A percentile compares a stretch with the other conserved stretches of the same genome.
phyloP scores from a whole-genome alignment of 2,888 invertebrate genomes.

The Ormyrus pomaceus region DNA sequence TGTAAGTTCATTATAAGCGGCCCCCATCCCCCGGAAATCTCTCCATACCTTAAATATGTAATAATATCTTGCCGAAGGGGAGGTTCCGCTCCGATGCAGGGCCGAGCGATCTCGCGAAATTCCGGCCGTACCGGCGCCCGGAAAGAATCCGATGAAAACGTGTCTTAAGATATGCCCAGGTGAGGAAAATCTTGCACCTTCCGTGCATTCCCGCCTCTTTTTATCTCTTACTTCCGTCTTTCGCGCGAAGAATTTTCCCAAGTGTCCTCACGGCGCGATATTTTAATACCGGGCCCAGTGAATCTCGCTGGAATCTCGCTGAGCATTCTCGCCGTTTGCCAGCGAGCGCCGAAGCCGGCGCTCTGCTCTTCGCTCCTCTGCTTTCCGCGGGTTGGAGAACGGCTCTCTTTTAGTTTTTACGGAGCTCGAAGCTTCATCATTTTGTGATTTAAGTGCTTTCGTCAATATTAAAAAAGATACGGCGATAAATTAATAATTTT shows the following conservation, averaged over 20 bases:
- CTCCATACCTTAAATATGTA: constrained; percentile 49
- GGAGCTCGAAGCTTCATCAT: too few relatives aligned
- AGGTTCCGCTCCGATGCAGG: background rate
- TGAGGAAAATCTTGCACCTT: constrained; percentile 48
- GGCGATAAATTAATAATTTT: too few relatives aligned
- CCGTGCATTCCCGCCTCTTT: constrained; percentile 28
- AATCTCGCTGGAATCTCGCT: constrained; percentile 62
- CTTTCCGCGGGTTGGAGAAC: too few relatives aligned
- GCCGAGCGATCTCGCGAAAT: constrained; percentile 21
- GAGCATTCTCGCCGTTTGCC: constrained; percentile 44
- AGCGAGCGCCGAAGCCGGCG: constrained; percentile 60
- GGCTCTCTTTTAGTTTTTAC: too few relatives aligned
- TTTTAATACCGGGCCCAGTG: constrained; percentile 70
- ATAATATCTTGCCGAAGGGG: constrained; percentile 46
- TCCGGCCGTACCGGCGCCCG: constrained; percentile 46
- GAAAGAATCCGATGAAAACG: constrained; percentile 69
- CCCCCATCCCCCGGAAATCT: too few relatives aligned
- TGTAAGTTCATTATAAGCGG: too few relatives aligned
- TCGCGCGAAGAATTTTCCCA: constrained; percentile 57
- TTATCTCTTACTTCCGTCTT: constrained; percentile 51
- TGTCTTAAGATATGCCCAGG: constrained; percentile 59
- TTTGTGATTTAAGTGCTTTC: too few relatives aligned
- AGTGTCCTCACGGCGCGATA: constrained; percentile 63
- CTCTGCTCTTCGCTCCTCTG: too few relatives aligned
- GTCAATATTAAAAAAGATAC: too few relatives aligned